phyloP scores from a whole-genome alignment of 2,113 vertebrate species.

The Brachirus orientalis region DNA sequence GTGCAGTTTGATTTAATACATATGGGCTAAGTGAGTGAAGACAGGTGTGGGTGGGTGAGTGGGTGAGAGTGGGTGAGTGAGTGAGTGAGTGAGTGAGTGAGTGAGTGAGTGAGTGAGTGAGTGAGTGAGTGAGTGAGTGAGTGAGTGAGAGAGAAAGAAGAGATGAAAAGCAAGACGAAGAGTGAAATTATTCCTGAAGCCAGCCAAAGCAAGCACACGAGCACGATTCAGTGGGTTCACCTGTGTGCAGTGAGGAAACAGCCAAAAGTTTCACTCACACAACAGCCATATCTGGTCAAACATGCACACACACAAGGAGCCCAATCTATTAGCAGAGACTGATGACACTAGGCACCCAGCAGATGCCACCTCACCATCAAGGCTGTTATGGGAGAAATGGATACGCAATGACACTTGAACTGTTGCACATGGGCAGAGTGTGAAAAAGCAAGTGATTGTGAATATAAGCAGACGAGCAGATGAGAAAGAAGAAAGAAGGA shows the following conservation, averaged over 20 bases:
- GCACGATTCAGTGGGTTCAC: slow-evolving; percentile 46
- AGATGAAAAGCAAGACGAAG: neutral
- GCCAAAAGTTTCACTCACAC: slow-evolving; percentile 45
- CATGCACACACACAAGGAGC: slow-evolving; percentile 6
- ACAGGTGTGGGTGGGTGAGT: too few species aligned
- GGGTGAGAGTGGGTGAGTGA: slow-evolving; percentile 2
- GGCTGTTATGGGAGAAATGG: slow-evolving; percentile 44
- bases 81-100: slow-evolving; percentile 1
- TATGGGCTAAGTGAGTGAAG: slow-evolving; percentile 2
- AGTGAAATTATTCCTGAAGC: slow-evolving; percentile 12
- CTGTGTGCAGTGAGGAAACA: slow-evolving; percentile 32
- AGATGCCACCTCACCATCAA: slow-evolving; percentile 36
- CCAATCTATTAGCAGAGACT: slow-evolving; percentile 34
- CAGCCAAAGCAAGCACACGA: slow-evolving; percentile 24
- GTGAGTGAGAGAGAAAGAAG: too few species aligned
- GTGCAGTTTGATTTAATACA: neutral
- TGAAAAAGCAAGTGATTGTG: slow-evolving; percentile 41
- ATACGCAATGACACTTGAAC: slow-evolving; percentile 50
- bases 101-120: neutral
- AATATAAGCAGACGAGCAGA: slow-evolving; percentile 40
- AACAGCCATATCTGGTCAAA: slow-evolving; percentile 35
- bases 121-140: slow-evolving; percentile 1
- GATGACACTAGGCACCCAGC: slow-evolving; percentile 22
- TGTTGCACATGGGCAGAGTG: slow-evolving; percentile 33
- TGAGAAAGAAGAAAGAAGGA: slow-evolving; percentile 39